These are phyloP conservation scores for Ciona savignyi DNA, from an alignment of 23 tunicate genomes.

Conservation along the genomic window DNA sequence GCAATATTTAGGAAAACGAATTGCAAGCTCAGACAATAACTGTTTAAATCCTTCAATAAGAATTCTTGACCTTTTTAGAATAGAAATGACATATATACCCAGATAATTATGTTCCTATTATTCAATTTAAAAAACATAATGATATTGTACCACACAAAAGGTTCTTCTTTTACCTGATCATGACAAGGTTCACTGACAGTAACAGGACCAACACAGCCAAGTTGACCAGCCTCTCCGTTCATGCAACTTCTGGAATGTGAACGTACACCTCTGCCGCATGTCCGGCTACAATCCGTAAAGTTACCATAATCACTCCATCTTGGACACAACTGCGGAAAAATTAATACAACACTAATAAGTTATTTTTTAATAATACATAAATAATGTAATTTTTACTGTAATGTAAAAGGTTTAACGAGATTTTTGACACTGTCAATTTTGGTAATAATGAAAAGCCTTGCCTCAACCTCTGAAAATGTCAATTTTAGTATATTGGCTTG, in stretches of 20 bases:
- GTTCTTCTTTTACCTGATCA: constrained; percentile 16
- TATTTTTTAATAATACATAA: neutral
- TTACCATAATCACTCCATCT: constrained; percentile 38
- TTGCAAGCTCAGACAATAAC: no score
- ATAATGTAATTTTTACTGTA: neutral
- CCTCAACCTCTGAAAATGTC: no score
- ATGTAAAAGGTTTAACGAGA: neutral
- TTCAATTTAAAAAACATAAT: no score
- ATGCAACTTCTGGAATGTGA: constrained; percentile 39
- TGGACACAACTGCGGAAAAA: constrained; percentile 51
- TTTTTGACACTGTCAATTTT: neutral
- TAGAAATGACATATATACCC: no score
- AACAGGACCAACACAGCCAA: constrained; percentile 38
- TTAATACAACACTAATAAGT: neutral
- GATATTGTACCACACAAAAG: no score
- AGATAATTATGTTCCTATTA: no score
- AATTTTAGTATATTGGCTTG: no score
- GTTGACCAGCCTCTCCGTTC: constrained; percentile 47
- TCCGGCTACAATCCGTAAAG: constrained; percentile 40
- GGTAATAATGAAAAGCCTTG: no score
- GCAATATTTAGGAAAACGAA: no score
- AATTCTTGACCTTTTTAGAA: no score
- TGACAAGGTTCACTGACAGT: constrained; percentile 3
- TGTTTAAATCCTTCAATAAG: no score
- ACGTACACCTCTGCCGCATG: constrained; percentile 50